These are phyloP conservation scores for Bungarus multicinctus DNA, from an alignment of 2,113 vertebrate species.

Conservation along the genomic window DNA sequence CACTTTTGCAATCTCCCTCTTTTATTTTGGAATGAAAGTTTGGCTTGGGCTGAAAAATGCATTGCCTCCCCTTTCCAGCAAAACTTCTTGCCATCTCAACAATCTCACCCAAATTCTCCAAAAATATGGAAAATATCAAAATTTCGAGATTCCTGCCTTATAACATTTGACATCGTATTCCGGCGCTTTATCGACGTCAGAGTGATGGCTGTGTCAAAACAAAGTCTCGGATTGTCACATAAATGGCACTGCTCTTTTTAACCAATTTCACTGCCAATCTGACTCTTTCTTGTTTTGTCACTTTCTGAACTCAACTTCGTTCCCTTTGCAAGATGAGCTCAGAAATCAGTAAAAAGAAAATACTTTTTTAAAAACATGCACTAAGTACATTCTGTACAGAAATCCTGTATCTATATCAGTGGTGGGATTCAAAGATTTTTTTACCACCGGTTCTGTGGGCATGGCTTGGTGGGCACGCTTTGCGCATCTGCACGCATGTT, in stretches of 20 bases:
- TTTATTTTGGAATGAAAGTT: background rate
- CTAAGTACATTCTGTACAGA: background rate
- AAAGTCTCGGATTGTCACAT: conserved; percentile 25
- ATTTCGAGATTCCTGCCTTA: conserved; percentile 13
- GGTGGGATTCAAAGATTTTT: no score
- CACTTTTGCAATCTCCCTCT: background rate
- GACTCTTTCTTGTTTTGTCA: background rate
- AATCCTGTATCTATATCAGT: no score
- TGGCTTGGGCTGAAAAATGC: background rate
- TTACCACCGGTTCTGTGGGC: no score
- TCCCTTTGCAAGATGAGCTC: background rate
- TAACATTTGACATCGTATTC: conserved; percentile 13
- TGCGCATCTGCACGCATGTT: no score
- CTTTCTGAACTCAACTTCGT: conserved; percentile 16
- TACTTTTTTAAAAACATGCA: background rate
- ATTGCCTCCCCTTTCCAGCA: background rate
- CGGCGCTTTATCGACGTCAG: background rate
- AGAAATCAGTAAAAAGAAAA: background rate
- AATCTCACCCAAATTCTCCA: conserved; percentile 11
- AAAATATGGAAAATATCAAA: conserved; percentile 39
- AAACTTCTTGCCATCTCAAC: conserved; percentile 16
- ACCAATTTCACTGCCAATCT: conserved; percentile 9
- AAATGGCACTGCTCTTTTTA: conserved; percentile 25
- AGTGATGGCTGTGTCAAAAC: conserved; percentile 26
- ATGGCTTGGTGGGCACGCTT: no score